Evolutionary conservation across 92 coral and sea anemone species (phyloP).

Genomic region (Ricordea florida): DNA sequence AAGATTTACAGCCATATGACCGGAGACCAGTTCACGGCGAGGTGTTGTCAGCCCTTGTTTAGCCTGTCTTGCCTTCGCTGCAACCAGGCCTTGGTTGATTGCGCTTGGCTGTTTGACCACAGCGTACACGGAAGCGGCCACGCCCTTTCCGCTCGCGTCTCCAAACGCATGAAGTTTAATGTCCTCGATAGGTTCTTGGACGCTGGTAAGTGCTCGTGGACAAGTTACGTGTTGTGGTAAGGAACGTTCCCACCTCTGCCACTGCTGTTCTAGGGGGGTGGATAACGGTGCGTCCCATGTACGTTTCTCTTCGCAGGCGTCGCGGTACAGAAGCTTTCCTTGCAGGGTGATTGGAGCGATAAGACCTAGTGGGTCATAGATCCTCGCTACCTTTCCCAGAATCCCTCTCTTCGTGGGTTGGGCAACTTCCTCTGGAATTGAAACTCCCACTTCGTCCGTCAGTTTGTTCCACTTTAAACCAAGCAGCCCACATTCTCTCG

Average conservation of each 20-base stretch:
- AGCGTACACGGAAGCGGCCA: slow-evolving; percentile 57
- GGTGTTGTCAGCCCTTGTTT: slow-evolving; percentile 69
- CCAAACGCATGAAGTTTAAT: slow-evolving; percentile 57
- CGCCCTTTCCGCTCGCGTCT: slow-evolving; percentile 54
- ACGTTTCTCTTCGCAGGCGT: slow-evolving; percentile 44
- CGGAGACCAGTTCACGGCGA: slow-evolving; percentile 59
- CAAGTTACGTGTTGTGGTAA: slow-evolving; percentile 16
- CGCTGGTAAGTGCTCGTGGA: slow-evolving; percentile 22
- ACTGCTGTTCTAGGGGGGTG: slow-evolving; percentile 3
- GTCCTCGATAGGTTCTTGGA: slow-evolving; percentile 17
- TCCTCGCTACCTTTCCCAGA: slow-evolving; percentile 25
- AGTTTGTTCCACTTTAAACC: slow-evolving; percentile 51
- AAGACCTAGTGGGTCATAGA: slow-evolving; percentile 63
- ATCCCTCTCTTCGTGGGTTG: slow-evolving; percentile 47
- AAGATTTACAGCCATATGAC: slow-evolving; percentile 68
- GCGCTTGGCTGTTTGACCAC: slow-evolving; percentile 37
- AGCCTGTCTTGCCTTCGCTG: slow-evolving; percentile 55
- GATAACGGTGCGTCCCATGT: slow-evolving; percentile 52
- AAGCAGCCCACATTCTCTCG: slow-evolving; percentile 35
- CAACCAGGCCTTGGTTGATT: slow-evolving; percentile 31
- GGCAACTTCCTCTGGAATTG: slow-evolving; percentile 7
- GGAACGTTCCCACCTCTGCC: slow-evolving; percentile 45
- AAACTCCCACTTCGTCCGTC: slow-evolving; percentile 29
- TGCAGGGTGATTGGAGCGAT: slow-evolving; percentile 32
- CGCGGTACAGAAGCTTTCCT: slow-evolving; percentile 50